Evolutionary conservation across 1,140 invertebrate species (phyloP).

Genomic region (silkworm (Bombyx mori)): ASM3026992v2 NC_085130.1:1472501-1473000

Average conservation of each 20-base stretch:
- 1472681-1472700: conserved; percentile 17
- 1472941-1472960: no score
- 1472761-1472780: conserved; percentile 18
- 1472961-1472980: not conserved
- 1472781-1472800: conserved; percentile 15
- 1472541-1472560: no score
- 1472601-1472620: conserved; percentile 17
- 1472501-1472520: no score
- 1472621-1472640: not conserved
- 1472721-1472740: conserved; percentile 18
- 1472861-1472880: not conserved
- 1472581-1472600: conserved; percentile 31
- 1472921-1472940: not conserved
- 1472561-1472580: conserved; percentile 33
- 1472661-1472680: conserved; percentile 25
- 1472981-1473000: not conserved
- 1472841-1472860: conserved; percentile 14
- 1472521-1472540: no score
- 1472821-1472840: conserved; percentile 21
- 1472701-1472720: conserved; percentile 14
- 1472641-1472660: conserved; percentile 4
- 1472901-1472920: not conserved
- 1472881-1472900: not conserved
- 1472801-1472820: conserved; percentile 16
- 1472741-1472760: conserved; percentile 27